Evolutionary conservation across 2,113 vertebrate species (phyloP).

Genomic region (Zosterops pallidus): DNA sequence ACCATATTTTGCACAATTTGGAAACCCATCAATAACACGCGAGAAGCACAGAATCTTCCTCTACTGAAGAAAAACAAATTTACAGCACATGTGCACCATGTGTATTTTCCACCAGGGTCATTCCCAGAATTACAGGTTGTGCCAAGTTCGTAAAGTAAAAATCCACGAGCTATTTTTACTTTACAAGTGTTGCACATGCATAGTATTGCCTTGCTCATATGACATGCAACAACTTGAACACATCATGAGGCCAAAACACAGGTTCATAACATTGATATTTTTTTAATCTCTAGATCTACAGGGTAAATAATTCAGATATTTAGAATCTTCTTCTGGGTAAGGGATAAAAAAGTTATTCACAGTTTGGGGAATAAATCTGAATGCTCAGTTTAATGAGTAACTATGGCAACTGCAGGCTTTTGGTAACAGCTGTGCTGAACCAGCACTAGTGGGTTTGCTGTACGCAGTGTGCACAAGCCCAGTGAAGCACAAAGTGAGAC

Average conservation of each 20-base stretch:
- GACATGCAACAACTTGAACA: background rate
- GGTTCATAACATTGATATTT: background rate
- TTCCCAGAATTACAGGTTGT: background rate
- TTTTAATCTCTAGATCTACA: background rate
- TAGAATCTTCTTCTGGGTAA: background rate
- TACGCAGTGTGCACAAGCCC: rapidly evolving
- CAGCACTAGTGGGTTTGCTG: background rate
- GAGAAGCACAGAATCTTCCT: background rate
- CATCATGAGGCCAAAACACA: background rate
- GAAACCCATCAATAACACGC: background rate
- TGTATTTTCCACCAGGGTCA: background rate
- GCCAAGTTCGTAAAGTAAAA: background rate
- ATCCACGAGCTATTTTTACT: background rate
- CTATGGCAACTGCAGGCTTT: background rate
- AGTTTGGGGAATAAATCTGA: background rate
- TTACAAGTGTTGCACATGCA: background rate
- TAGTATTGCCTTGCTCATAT: background rate
- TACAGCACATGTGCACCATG: background rate
- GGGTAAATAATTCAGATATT: background rate
- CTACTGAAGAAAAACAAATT: background rate
- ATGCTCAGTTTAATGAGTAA: background rate
- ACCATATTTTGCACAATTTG: background rate
- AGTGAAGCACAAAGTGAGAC: background rate
- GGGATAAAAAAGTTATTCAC: background rate
- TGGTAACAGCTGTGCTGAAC: background rate